Conservation (phyloP, 1,140 invertebrate species). For the Hetaerina americana region DNA sequence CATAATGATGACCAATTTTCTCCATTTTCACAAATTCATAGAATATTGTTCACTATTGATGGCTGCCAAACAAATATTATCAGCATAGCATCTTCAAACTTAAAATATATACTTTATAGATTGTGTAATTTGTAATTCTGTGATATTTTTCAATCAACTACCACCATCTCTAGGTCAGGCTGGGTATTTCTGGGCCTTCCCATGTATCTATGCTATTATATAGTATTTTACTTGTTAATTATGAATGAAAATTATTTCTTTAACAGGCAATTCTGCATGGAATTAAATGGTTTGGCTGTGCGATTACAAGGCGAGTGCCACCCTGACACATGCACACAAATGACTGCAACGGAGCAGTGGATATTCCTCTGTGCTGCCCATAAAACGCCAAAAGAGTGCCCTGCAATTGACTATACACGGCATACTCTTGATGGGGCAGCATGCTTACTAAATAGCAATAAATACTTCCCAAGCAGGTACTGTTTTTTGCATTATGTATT, state of each 20-base stretch:
- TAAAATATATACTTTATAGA: no score
- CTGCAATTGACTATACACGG: slow-evolving; percentile 97
- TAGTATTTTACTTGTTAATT: no score
- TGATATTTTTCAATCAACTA: no score
- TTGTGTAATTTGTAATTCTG: no score
- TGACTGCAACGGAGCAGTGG: slow-evolving; percentile 99
- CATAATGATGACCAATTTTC: no score
- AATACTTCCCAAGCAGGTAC: slow-evolving; percentile 98
- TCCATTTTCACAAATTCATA: slow-evolving; percentile 7
- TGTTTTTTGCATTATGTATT: neutral
- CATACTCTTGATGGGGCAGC: slow-evolving; percentile 99
- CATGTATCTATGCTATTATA: no score
- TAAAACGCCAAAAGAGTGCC: slow-evolving; percentile 99
- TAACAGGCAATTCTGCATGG: slow-evolving; percentile 94
- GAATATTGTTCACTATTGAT: slow-evolving; percentile 9
- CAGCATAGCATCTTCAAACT: no score
- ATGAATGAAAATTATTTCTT: slow-evolving; percentile 8
- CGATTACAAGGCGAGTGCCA: slow-evolving; percentile 87
- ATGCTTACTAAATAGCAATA: slow-evolving; percentile 96
- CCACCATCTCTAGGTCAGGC: no score
- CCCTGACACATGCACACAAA: slow-evolving; percentile 93
- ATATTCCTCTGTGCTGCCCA: slow-evolving; percentile 99
- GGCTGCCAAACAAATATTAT: no score
- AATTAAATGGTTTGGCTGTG: slow-evolving; percentile 93
- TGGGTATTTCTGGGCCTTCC: no score